phyloP scores from a whole-genome alignment of 1,140 invertebrate species.

The Procambarus virginalis region DNA sequence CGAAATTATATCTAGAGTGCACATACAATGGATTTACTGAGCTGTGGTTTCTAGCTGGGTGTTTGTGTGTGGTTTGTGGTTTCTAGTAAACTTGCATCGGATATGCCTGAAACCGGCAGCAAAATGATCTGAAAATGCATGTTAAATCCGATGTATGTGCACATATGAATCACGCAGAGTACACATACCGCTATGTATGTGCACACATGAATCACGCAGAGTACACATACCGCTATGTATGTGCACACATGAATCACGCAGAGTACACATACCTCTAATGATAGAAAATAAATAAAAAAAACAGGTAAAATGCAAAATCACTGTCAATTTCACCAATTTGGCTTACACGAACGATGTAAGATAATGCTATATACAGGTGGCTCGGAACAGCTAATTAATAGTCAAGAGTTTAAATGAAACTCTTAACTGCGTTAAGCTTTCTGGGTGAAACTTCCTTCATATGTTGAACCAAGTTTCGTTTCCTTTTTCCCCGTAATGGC shows the following conservation, averaged over 20 bases:
- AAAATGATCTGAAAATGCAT: no score
- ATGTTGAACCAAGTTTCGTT: no score
- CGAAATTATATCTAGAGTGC: not conserved
- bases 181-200: not conserved
- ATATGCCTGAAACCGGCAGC: no score
- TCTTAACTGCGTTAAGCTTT: no score
- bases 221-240: not conserved
- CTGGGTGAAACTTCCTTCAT: no score
- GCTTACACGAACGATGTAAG: not conserved
- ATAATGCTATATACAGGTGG: not conserved
- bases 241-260: not conserved
- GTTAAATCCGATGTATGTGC: no score
- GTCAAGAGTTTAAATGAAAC: no score
- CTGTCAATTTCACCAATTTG: not conserved
- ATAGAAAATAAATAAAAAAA: not conserved
- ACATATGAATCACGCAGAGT: not conserved
- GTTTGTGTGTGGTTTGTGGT: no score
- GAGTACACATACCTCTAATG: not conserved
- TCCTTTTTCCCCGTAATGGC: not conserved
- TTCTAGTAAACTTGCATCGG: no score
- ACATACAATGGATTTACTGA: not conserved
- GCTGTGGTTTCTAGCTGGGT: no score
- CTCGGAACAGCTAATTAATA: not conserved
- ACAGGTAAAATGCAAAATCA: not conserved
- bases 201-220: not conserved